Base-by-base conservation (phyloP, 2,797 vertebrate genomes). In the Bovichtus variegatus region DNA sequence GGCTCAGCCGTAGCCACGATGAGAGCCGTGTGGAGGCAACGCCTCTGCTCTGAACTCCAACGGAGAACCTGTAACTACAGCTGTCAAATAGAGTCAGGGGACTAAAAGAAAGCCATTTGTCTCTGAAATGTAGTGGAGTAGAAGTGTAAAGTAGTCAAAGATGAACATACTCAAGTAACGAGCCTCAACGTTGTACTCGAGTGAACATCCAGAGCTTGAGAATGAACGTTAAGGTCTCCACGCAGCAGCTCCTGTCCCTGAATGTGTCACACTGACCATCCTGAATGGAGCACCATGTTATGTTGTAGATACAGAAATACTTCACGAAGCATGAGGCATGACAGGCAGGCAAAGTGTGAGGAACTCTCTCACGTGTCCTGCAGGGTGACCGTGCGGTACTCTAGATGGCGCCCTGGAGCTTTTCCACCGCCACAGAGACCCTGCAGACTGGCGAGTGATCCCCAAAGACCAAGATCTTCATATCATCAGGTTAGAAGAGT, bases 361-460 rank as follows among this genome's bases (percentile, higher is more conserved):
- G 57, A 47, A 36, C 10, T 2, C 3, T 23, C 38, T 44, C 41
- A 11, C 21, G 31, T 51, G 44, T 74, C 61, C 66, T 81, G 75
- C 78, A 55, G 59, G 64, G 15, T 13, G 27, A 50, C 10, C 25
- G 11, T 23, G 62, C 13, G 65, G 54, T 16, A 10, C 84, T 78
- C 61, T 59, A 90, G 90, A 57, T 85, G 87, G 90, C 78, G 61
- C 70, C 47, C 41, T 74, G 64, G 49, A 82, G 80, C 79, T 74
- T 74, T 16, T 59, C 25, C 6, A n/a, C 29, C 40, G 36, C 18
- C 49, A 11, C 58, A 31, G 38, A 23, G 4, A 16, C 10, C 47
- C 25, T 41, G 16, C 62, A 49, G 36, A 21, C 47, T 8, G 62
- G 16, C n/a, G 43, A 51, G 64, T 9, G 34, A n/a, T 3, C 1